Conservation (phyloP, 2,113 vertebrate species). For the Martes martes region DNA sequence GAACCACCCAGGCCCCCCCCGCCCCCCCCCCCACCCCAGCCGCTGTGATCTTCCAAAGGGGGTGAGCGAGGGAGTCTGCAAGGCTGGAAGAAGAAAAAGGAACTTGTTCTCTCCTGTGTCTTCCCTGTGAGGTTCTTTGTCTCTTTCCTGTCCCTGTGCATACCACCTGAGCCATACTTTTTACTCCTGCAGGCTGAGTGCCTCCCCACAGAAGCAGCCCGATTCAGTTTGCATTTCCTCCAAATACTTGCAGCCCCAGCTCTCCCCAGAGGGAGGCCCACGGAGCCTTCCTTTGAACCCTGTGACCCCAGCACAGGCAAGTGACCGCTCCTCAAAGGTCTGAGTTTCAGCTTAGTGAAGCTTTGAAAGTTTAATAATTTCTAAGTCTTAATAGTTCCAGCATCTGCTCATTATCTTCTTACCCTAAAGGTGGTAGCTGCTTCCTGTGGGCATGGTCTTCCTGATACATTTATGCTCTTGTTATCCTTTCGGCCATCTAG, state of each 20-base stretch:
- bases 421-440: not conserved
- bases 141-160: not conserved
- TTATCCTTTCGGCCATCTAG: not conserved
- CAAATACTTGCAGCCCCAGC: not conserved
- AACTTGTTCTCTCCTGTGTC: not conserved
- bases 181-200: not conserved
- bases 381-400: not conserved
- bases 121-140: not conserved
- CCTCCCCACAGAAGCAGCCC: not conserved
- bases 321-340: not conserved
- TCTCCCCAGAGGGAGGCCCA: not conserved
- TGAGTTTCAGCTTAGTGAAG: not conserved
- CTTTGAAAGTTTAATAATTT: not conserved
- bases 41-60: not conserved
- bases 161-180: not conserved
- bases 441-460: not conserved
- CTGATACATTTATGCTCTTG: not conserved
- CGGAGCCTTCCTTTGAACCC: not conserved
- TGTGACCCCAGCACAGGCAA: not conserved
- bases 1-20: not conserved
- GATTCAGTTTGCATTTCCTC: not conserved
- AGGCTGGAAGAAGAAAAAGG: not conserved
- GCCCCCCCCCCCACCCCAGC: rapidly evolving
- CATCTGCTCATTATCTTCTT: not conserved
- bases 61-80: not conserved